Percentiles rank a stretch among this genome's conserved stretches.
Evolutionary conservation across 1,140 invertebrate species (phyloP).

Genomic region (Diorhabda elongata): DNA sequence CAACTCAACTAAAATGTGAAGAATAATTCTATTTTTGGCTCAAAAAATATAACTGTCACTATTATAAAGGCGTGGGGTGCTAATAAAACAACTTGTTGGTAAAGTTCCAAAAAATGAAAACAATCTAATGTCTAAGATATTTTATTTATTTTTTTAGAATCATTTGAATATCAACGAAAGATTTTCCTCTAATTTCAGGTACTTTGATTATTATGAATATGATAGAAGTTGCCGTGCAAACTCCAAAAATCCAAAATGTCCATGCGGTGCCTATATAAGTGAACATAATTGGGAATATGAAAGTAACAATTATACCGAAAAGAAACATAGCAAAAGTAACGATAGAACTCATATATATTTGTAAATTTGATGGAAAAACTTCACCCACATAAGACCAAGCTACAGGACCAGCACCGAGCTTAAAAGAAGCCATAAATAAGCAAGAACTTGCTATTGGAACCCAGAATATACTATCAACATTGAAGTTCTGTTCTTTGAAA

Average conservation of each 20-base stretch:
- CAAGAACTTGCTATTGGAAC: constrained; percentile 33
- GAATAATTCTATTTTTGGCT: no score
- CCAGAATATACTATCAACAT: constrained; percentile 34
- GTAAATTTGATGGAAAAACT: constrained; percentile 71
- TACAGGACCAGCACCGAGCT: constrained; percentile 68
- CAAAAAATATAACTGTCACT: no score
- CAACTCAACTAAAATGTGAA: no score
- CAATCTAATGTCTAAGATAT: not conserved
- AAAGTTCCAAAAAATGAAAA: no score
- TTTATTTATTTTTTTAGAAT: not conserved
- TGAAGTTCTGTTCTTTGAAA: constrained; percentile 24
- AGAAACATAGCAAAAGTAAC: not conserved
- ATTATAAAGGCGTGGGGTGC: no score
- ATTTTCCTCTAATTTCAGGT: constrained; percentile 6
- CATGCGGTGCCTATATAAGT: not conserved
- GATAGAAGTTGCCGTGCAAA: no score
- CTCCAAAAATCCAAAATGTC: constrained; percentile 4
- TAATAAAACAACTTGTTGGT: no score
- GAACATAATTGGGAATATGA: constrained; percentile 3
- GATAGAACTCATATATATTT: constrained; percentile 42
- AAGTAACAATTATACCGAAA: not conserved
- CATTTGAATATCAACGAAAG: constrained; percentile 1
- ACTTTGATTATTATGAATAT: not conserved
- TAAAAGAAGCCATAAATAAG: constrained; percentile 34
- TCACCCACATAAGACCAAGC: constrained; percentile 81